A percentile compares a stretch with the other conserved stretches of the same genome.
Evolutionary conservation across 53 echinoderm and acorn worm species (phyloP).

Genomic region (Arbacia lixula): DNA sequence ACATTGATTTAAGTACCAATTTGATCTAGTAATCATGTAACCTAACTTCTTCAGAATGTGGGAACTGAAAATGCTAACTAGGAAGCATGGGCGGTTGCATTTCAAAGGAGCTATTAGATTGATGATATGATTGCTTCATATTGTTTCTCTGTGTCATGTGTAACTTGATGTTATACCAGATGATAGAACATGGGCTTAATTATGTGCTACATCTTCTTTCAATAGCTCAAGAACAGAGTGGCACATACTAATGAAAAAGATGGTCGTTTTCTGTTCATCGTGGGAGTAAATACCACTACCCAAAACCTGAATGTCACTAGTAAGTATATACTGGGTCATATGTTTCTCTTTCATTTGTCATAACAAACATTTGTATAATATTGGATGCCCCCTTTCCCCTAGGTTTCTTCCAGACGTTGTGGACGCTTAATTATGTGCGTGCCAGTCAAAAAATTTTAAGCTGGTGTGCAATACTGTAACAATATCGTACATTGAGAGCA

Average conservation of each 20-base stretch:
- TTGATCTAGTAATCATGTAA: no score
- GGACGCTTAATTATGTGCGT: neutral
- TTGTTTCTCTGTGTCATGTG: neutral
- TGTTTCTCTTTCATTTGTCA: neutral
- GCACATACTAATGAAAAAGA: conserved; percentile 19
- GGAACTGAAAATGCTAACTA: no score
- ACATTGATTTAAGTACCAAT: no score
- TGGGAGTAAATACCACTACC: neutral
- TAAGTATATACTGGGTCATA: neutral
- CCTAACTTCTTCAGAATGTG: neutral
- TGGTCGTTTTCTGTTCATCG: conserved; percentile 13
- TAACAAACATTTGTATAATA: neutral
- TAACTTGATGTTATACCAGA: neutral
- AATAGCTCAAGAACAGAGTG: conserved; percentile 17
- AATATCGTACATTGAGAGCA: no score
- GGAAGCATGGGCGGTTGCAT: no score
- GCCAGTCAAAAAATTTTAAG: no score
- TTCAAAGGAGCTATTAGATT: neutral
- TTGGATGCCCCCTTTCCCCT: no score
- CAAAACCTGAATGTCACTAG: neutral
- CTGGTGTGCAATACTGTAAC: no score
- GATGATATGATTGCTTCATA: neutral
- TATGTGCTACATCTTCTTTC: neutral
- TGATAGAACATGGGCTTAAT: neutral
- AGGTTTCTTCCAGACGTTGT: no score